Evolutionary conservation across 2,888 invertebrate genomes (phyloP), one percentile per base, ranked within the genome.

Genomic region (Cephalotes varians): DNA sequence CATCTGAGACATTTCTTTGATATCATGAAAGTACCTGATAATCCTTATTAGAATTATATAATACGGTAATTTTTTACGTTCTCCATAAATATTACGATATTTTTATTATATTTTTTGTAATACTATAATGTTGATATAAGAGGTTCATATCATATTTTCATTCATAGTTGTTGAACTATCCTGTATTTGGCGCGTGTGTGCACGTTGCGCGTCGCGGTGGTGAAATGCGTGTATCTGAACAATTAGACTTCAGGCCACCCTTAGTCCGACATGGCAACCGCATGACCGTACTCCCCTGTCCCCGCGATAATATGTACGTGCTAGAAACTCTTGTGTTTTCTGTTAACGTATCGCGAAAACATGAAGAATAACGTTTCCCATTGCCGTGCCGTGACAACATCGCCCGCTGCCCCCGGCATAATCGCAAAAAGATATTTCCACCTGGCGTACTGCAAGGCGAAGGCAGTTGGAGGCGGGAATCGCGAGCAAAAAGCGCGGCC

Each of bases 181-280:
- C 71, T 79, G 18, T 79, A 79, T 25, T 51, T 49, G 31, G n/a
- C 37, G 54, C 25, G 51, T 9, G 54, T 18, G 60, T 44, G 51
- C 18, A 56, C 51, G 81, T 10, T 60, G 74, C 80, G 28, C 60
- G 74, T 58, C 49, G 47, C 37, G 82, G 69, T 62, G 88, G 87
- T 90, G 91, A 90, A 92, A 92, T 91, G 92, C 93, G 92, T 92
- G 92, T 93, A 90, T 93, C 87, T 88, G 89, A 92, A 92, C 92
- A 92, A 92, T 92, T 92, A 92, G 92, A 90, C 92, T 92, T 86
- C 88, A 85, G 85, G 84, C 88, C 85, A 77, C 76, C 84, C 86
- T 81, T 49, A 77, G 82, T 58, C 67, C 72, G 65, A 51, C 65
- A 82, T 64, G 44, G 83, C 67, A 80, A 54, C 67, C 56, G 73